Conservation (phyloP, 2,888 invertebrate genomes). For the Eulithis prunata region DNA sequence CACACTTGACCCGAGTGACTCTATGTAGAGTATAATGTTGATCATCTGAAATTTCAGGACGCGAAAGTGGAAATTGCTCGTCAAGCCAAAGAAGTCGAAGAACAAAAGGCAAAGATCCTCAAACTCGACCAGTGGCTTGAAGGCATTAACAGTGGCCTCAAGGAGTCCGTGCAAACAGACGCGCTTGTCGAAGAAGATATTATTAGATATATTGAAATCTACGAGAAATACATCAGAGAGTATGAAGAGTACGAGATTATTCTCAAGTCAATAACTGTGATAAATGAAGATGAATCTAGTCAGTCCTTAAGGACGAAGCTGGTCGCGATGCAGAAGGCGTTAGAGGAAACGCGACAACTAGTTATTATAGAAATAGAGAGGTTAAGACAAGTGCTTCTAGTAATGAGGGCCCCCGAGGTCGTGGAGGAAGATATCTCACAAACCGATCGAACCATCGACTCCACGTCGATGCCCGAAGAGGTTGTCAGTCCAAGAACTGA, state of each 20-base stretch:
- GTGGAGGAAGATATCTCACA: slow-evolving; percentile 79
- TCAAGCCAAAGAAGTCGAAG: slow-evolving; percentile 69
- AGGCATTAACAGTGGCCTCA: slow-evolving; percentile 77
- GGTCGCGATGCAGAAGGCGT: slow-evolving; percentile 79
- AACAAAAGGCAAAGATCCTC: slow-evolving; percentile 68
- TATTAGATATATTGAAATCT: slow-evolving; percentile 75
- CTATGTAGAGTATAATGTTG: background rate
- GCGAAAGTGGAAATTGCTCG: slow-evolving; percentile 73
- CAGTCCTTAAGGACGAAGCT: slow-evolving; percentile 83
- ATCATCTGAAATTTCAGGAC: slow-evolving; percentile 55
- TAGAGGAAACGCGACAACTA: slow-evolving; percentile 86
- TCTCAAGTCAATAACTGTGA: slow-evolving; percentile 73
- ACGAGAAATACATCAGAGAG: slow-evolving; percentile 75
- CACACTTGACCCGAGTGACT: too few species aligned
- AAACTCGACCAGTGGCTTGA: slow-evolving; percentile 81
- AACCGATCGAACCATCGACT: slow-evolving; percentile 87
- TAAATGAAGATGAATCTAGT: slow-evolving; percentile 78
- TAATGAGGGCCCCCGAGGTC: slow-evolving; percentile 66
- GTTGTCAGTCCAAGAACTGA: slow-evolving; percentile 73
- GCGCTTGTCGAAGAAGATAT: slow-evolving; percentile 71
- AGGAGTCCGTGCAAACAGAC: slow-evolving; percentile 71
- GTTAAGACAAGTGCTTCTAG: slow-evolving; percentile 76
- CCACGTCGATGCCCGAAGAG: slow-evolving; percentile 89
- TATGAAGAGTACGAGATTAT: slow-evolving; percentile 78
- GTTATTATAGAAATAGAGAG: slow-evolving; percentile 85